phyloP scores from a whole-genome alignment of 2,797 vertebrate species.

The Lindbergichthys nudifrons region DNA sequence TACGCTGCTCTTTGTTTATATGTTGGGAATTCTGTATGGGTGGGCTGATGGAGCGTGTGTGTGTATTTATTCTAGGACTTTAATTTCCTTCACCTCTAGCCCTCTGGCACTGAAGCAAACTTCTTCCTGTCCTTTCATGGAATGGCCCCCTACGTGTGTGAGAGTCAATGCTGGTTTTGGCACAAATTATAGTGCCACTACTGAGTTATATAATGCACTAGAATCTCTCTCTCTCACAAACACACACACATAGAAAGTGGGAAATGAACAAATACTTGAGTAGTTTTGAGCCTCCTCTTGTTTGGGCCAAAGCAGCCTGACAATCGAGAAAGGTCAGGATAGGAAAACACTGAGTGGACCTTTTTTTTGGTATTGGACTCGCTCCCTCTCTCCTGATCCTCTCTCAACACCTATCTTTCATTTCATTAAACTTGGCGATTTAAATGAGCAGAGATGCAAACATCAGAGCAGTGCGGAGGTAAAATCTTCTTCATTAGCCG shows the following conservation, averaged over 20 bases:
- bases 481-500: conserved; percentile 14
- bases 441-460: conserved; percentile 48
- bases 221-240: conserved; percentile 24
- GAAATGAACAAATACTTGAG: conserved; percentile 41
- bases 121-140: conserved; percentile 57
- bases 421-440: conserved; percentile 43
- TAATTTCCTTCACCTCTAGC: conserved; percentile 43
- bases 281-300: conserved; percentile 61
- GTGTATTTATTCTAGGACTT: conserved; percentile 27
- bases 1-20: conserved; percentile 49
- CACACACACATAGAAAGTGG: conserved; percentile 33
- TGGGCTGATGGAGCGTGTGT: conserved; percentile 8
- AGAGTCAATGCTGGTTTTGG: conserved; percentile 58
- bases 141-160: conserved; percentile 36
- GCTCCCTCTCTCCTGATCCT: conserved; percentile 33
- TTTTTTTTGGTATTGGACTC: conserved; percentile 39
- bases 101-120: conserved; percentile 16
- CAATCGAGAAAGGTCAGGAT: conserved; percentile 46
- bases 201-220: conserved; percentile 67
- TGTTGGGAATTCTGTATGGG: conserved; percentile 34
- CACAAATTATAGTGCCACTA: conserved; percentile 51
- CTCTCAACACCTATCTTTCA: conserved; percentile 35
- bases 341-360: conserved; percentile 67
- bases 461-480: conserved; percentile 48
- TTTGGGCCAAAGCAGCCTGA: conserved; percentile 54